Conservation (phyloP, 2,797 vertebrate species). For the Columba guinea region DNA sequence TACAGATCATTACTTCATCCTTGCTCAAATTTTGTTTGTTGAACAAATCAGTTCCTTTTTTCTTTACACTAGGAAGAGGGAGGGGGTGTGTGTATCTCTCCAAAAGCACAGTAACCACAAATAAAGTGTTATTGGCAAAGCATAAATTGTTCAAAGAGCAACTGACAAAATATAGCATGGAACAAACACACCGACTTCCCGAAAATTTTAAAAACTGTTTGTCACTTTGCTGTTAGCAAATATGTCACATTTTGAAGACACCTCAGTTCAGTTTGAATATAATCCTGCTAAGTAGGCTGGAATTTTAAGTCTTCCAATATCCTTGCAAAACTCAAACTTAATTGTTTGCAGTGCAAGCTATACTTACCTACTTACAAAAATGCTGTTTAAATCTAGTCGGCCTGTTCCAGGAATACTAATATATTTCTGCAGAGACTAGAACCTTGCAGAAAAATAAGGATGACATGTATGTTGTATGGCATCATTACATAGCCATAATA, state of each 20-base stretch:
- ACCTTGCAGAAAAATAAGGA: not conserved
- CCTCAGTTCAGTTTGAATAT: not conserved
- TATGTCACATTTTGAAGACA: not conserved
- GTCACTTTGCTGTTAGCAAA: not conserved
- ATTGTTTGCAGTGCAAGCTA: not conserved
- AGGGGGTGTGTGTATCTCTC: fast-evolving
- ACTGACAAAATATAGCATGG: not conserved
- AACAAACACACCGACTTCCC: not conserved
- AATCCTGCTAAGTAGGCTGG: not conserved
- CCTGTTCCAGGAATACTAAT: not conserved
- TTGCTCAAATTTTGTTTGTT: not conserved
- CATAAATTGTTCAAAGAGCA: not conserved
- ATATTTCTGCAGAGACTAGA: not conserved
- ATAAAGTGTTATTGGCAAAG: not conserved
- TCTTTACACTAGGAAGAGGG: not conserved
- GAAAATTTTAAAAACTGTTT: not conserved
- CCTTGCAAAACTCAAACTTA: not conserved
- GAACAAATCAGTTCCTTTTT: not conserved
- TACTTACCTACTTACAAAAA: not conserved
- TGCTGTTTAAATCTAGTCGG: not conserved
- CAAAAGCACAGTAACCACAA: not conserved
- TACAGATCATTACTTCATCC: not conserved
- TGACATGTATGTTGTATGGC: not conserved
- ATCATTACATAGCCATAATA: not conserved
- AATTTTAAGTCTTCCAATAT: not conserved